Evolutionary conservation across 1,140 invertebrate species (phyloP).

Genomic region (Dendroctonus valens): DNA sequence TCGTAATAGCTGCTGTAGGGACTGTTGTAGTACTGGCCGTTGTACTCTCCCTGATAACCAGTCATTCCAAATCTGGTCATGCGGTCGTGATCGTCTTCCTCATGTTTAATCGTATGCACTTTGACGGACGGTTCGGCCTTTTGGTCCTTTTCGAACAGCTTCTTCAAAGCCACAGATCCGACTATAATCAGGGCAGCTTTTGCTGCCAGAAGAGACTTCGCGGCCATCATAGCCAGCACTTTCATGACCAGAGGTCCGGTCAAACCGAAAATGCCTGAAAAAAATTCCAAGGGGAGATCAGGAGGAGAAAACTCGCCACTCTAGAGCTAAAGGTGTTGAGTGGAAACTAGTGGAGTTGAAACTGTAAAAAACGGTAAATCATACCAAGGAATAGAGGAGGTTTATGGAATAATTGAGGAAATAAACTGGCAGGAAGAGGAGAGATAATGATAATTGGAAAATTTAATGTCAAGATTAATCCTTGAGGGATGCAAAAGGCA

Average conservation of each 20-base stretch:
- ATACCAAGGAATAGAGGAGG: no score
- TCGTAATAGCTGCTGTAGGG: conserved; percentile 21
- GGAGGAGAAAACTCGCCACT: no score
- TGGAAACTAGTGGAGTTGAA: no score
- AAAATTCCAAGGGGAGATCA: not conserved
- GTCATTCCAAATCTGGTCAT: conserved; percentile 19
- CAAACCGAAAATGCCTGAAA: conserved; percentile 62
- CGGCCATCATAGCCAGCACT: conserved; percentile 63
- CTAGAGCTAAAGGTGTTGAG: no score
- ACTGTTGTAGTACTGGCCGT: conserved; percentile 4
- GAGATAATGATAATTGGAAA: no score
- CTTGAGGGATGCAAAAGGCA: no score
- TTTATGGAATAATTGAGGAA: no score
- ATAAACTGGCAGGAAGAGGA: no score
- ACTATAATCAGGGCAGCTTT: conserved; percentile 68
- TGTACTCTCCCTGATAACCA: conserved; percentile 5
- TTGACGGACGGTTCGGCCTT: conserved; percentile 61
- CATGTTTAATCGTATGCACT: conserved; percentile 50
- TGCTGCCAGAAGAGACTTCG: conserved; percentile 66
- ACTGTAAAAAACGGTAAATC: no score
- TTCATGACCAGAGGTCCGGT: conserved; percentile 59
- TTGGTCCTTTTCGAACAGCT: conserved; percentile 63
- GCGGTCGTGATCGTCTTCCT: conserved; percentile 42
- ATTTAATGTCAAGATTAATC: no score
- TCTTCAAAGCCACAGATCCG: conserved; percentile 67